Evolutionary conservation across 2,888 invertebrate species (phyloP).

Genomic region (Zygaena filipendulae): DNA sequence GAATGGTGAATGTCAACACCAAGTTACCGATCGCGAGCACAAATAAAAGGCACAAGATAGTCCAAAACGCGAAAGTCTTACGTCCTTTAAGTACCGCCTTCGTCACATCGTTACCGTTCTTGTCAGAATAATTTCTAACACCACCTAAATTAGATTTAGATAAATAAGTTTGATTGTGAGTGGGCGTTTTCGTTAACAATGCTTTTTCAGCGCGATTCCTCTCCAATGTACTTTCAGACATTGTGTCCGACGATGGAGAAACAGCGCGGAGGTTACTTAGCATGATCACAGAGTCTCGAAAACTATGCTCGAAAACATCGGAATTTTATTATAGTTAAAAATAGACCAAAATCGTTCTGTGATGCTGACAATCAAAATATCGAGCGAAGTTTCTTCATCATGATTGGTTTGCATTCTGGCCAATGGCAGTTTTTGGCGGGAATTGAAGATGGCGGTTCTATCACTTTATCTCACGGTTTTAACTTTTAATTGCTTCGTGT

Average conservation of each 20-base stretch:
- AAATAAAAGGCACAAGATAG: conserved; percentile 75
- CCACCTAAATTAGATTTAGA: conserved; percentile 27
- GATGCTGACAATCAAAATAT: conserved; percentile 52
- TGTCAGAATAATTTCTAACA: conserved; percentile 50
- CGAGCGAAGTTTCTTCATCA: conserved; percentile 31
- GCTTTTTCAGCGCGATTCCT: conserved; percentile 52
- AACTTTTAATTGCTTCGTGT: no score
- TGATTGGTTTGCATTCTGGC: conserved; percentile 28
- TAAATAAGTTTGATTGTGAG: conserved; percentile 33
- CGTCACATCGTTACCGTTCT: conserved; percentile 53
- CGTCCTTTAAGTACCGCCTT: conserved; percentile 52
- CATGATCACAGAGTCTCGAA: conserved; percentile 33
- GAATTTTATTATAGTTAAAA: no score
- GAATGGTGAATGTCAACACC: conserved; percentile 81
- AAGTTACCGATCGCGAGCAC: conserved; percentile 83
- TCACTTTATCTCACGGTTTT: no score
- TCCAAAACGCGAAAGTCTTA: conserved; percentile 83
- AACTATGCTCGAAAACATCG: conserved; percentile 9
- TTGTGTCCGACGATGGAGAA: conserved; percentile 50
- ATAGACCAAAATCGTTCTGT: no score
- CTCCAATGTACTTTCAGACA: conserved; percentile 50
- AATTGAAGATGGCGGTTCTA: no score
- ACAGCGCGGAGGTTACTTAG: conserved; percentile 37
- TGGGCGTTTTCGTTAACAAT: conserved; percentile 42
- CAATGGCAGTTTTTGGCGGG: no score